Percentiles rank a stretch among this genome's conserved stretches.
Evolutionary conservation across 2,797 vertebrate genomes (phyloP).

Genomic region (Morus bassanus): DNA sequence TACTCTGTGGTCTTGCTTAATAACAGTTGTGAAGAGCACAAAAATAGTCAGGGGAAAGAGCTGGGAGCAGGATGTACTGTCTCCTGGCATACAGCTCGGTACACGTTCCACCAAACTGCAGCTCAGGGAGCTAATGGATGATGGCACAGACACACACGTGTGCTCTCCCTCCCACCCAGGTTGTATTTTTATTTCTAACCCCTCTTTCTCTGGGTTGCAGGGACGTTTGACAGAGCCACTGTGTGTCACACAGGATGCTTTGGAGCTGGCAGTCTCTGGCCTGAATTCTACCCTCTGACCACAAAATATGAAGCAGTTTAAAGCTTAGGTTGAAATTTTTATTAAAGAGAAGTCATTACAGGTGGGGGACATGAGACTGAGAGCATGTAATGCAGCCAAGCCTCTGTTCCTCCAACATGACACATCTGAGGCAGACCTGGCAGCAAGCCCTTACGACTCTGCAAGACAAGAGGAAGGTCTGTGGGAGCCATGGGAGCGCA

Average conservation of each 20-base stretch:
- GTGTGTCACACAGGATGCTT: accelerated
- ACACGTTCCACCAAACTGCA: background rate
- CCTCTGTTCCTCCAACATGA: background rate
- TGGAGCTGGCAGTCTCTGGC: background rate
- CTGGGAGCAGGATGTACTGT: constrained; percentile 38
- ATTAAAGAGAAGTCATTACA: background rate
- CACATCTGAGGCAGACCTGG: background rate
- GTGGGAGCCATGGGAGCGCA: accelerated
- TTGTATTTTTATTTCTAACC: constrained; percentile 15
- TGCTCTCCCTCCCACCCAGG: background rate
- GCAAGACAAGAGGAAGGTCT: background rate
- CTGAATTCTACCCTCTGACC: background rate
- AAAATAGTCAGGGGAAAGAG: constrained; percentile 25
- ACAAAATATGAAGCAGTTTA: background rate
- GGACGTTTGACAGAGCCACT: background rate
- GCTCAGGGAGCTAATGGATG: accelerated
- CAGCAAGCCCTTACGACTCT: background rate
- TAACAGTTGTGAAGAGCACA: constrained; percentile 42
- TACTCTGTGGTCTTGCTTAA: constrained; percentile 50
- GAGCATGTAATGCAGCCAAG: background rate
- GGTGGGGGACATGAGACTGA: background rate
- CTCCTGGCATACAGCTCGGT: background rate
- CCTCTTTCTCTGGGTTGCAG: background rate
- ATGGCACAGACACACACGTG: background rate
- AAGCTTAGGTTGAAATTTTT: background rate